Evolutionary conservation across 2,797 vertebrate genomes (phyloP), one percentile per base, ranked within the genome.

Genomic region (Alca torda): DNA sequence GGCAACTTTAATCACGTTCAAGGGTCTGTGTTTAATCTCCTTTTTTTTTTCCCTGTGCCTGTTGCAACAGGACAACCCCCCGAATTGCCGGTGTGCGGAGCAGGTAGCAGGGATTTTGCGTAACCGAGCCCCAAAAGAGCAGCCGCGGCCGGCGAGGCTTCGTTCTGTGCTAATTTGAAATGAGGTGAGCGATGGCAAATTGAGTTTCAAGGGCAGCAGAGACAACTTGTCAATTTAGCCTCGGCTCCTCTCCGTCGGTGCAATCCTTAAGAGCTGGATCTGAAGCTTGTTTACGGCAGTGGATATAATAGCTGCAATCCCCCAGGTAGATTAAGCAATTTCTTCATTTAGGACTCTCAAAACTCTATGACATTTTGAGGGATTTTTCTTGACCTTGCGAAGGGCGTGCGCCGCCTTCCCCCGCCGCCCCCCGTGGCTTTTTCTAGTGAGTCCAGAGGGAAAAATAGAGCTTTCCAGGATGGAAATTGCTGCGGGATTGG

Each of bases 151-250:
- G 16, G 65, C 21, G 63, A 92, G 84, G 82, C 28, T 30, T 72
- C 73, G 79, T 11, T 94, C 90, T 72, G 63, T 85, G 89, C 95
- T 98, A 97, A 97, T 97, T 96, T 84, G 89, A 91, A 95, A 96
- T 85, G 96, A 98, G 96, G 84, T 87, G 93, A 96, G 92, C 31
- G 61, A 86, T 41, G 90, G 94, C 87, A 97, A 98, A 98, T 96
- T 95, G 96, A 98, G 95, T 97, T 98, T 98, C 97, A 97, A 97
- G 97, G 97, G 95, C 95, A 96, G 85, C 50, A 12, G 82, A 96
- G 94, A 93, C 97, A 96, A 93, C 39, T 90, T 80, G 94, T 97
- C 96, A 96, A 60, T 96, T 94, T 95, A 94, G 95, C 92, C 80
- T 45, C 15, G 9, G 68, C 88, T 95, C 72, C 72, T 46, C 24